phyloP scores from a whole-genome alignment of 2,113 vertebrate genomes.

The Heloderma charlesbogerti region DNA sequence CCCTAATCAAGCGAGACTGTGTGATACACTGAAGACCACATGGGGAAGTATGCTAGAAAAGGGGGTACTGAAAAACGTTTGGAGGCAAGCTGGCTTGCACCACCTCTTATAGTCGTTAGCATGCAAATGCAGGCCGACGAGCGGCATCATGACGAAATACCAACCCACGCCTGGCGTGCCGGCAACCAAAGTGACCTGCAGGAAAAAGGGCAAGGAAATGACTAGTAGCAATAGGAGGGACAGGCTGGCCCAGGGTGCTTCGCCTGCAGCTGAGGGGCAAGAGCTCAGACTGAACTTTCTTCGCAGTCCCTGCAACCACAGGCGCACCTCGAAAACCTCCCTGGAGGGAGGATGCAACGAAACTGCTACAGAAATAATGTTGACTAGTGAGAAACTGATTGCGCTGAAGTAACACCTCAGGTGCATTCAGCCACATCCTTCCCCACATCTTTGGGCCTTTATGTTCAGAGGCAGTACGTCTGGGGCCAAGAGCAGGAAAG shows the following conservation, averaged over 20 bases:
- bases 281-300: not conserved
- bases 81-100: not conserved
- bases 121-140: not conserved
- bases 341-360: not conserved
- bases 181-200: not conserved
- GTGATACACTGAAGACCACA: not conserved
- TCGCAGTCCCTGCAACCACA: not conserved
- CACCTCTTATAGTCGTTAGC: not conserved
- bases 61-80: not conserved
- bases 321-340: not conserved
- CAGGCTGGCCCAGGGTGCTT: not conserved
- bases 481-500: not conserved
- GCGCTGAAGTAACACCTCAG: not conserved
- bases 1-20: not conserved
- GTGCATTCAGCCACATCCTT: not conserved
- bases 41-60: not conserved
- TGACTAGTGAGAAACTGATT: no score
- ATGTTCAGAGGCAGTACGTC: no score
- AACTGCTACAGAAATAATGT: not conserved
- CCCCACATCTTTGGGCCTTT: not conserved
- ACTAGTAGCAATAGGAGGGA: not conserved
- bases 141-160: not conserved
- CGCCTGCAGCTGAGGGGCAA: not conserved
- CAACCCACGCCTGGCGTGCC: not conserved
- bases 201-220: not conserved